Base-by-base conservation (phyloP, 1,140 invertebrate genomes). In the Heliothis subflexa region DNA sequence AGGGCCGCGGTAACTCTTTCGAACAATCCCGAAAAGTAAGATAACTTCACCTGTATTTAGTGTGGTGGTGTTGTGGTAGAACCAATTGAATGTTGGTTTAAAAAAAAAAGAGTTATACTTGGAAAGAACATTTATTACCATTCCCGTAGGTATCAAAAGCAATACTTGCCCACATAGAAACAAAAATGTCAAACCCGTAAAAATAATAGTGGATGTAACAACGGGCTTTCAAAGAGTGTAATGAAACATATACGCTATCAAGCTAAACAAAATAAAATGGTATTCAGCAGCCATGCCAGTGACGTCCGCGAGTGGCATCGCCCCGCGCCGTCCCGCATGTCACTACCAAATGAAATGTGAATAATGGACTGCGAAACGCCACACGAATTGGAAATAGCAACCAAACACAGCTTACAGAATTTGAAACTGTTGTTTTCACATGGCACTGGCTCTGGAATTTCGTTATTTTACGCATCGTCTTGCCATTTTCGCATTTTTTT, bases 361-460 rank as follows among this genome's bases (percentile, higher is more conserved):
- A 89, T 90, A 89, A 89, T 89, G 85, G 81, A 85, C 79, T 82
- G 79, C 57, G 81, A 82, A 86, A 72, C 82, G 83, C 83, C 81
- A 61, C 50, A 81, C 77, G 84, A 89, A 90, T 90, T 59, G 72
- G 57, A 72, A 78, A 78, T 70, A 50, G 74, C 61, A 50, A 68
- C 50, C 61, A 33, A 77, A 77, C 59, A 77, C 49, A 77, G 62
- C 74, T 64, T 68, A 66, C 50, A 54, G 28, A 52, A 54, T 76
- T 76, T 76, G 45, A 68, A 71, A 71, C 68, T 74, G 54, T 64
- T 75, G 40, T 71, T 78, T 49, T 59, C 66, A 50, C 25, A 59
- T 70, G 66, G 64, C 54, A 18, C 40, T 28, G 13, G 21, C 21
- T 0, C 21, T 18, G 66, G 76, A 70, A 64, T 78, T 78, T 50